These are phyloP conservation scores for Diachrysia chrysitis DNA, from an alignment of 2,888 invertebrate genomes.

Conservation along the genomic window DNA sequence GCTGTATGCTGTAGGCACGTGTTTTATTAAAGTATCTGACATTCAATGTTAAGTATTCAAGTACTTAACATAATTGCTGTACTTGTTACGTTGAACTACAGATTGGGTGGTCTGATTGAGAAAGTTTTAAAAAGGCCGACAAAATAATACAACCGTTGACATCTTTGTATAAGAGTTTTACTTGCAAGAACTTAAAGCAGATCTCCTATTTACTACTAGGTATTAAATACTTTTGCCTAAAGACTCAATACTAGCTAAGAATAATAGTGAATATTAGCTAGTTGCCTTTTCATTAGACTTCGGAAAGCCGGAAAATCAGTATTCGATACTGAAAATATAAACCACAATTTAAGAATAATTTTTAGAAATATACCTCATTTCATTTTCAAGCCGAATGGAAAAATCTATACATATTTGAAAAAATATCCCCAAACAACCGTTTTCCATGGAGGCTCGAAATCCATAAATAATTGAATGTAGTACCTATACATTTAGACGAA, in stretches of 20 bases:
- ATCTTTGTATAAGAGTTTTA: neutral
- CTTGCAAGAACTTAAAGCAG: neutral
- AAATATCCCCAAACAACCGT: neutral
- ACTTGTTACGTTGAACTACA: neutral
- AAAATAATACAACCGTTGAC: too few species aligned
- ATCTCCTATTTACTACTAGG: neutral
- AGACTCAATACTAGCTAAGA: neutral
- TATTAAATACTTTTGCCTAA: neutral
- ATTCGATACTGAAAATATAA: neutral
- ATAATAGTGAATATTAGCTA: neutral
- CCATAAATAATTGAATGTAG: neutral
- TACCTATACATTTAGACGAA: slow-evolving; percentile 6
- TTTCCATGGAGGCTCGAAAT: neutral
- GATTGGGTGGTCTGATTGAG: neutral
- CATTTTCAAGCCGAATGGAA: neutral
- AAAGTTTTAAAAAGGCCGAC: neutral
- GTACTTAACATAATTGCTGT: too few species aligned
- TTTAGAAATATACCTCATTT: too few species aligned
- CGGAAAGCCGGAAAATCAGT: neutral
- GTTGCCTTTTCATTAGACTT: neutral
- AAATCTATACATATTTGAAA: neutral
- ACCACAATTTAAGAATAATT: too few species aligned
- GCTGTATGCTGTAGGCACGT: neutral
- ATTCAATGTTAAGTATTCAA: too few species aligned
- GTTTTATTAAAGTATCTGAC: neutral